Percentiles rank a stretch among this genome's conserved stretches.
Evolutionary conservation across 2,888 invertebrate genomes (phyloP).

Genomic region (Cremastobaeus sp.): DNA sequence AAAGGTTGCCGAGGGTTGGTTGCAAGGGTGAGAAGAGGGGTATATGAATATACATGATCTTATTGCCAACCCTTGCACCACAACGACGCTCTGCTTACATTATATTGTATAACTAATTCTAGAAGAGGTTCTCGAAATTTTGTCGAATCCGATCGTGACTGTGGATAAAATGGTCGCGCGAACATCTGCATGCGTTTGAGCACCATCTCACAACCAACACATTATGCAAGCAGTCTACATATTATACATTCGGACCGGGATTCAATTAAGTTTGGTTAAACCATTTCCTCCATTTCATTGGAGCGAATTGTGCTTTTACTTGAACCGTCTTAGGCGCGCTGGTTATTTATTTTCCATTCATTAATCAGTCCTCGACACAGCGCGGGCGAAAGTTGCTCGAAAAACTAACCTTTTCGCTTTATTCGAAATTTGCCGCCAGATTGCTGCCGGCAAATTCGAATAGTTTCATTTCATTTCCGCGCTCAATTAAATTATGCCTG

Average conservation of each 20-base stretch:
- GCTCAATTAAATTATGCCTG: too few species aligned
- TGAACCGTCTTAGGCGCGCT: constrained; percentile 26
- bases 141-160: constrained; percentile 60
- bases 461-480: too few species aligned
- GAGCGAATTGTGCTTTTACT: constrained; percentile 67
- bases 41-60: constrained; percentile 79
- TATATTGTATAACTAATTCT: constrained; percentile 79
- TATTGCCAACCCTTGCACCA: constrained; percentile 77
- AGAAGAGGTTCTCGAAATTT: constrained; percentile 76
- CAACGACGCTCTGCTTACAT: constrained; percentile 78
- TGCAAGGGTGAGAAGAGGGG: constrained; percentile 63
- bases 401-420: too few species aligned
- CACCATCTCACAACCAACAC: constrained; percentile 69
- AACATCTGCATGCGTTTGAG: constrained; percentile 59
- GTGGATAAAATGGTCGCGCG: constrained; percentile 55
- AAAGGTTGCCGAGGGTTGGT: constrained; percentile 59
- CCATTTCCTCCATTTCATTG: constrained; percentile 68
- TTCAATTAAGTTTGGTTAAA: constrained; percentile 79
- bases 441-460: too few species aligned
- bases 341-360: constrained; percentile 17
- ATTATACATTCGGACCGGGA: constrained; percentile 79
- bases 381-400: too few species aligned
- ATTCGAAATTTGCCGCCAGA: too few species aligned
- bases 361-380: too few species aligned
- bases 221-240: constrained; percentile 79